Conservation (phyloP, 2,113 vertebrate species). For the Podiceps cristatus region DNA sequence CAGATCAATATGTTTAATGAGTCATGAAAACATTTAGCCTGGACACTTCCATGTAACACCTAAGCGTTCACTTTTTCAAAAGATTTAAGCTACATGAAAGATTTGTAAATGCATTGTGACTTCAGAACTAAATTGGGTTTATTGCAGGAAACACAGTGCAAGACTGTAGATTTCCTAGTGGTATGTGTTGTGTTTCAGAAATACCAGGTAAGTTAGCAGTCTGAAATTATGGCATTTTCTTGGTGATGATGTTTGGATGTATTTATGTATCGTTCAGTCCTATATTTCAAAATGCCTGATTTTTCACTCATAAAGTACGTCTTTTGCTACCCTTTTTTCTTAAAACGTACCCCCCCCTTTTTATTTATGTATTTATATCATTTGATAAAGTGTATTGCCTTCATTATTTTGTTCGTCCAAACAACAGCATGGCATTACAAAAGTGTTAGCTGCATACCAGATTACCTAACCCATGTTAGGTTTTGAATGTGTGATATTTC, state of each 20-base stretch:
- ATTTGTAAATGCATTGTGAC: slow-evolving; percentile 28
- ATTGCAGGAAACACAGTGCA: neutral
- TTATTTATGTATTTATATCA: neutral
- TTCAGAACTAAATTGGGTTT: slow-evolving; percentile 12
- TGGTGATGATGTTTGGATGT: neutral
- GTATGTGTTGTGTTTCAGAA: slow-evolving; percentile 9
- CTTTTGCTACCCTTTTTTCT: neutral
- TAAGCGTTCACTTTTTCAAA: slow-evolving; percentile 32
- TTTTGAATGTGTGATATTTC: neutral
- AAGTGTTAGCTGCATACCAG: neutral
- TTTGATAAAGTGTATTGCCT: neutral
- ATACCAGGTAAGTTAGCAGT: neutral
- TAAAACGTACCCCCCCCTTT: neutral
- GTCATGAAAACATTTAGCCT: slow-evolving; percentile 24
- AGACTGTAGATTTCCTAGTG: neutral
- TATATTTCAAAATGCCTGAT: neutral
- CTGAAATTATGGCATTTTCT: neutral
- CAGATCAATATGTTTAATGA: slow-evolving; percentile 67
- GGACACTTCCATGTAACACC: slow-evolving; percentile 26
- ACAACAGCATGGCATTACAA: neutral
- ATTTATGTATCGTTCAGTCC: neutral
- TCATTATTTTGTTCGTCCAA: neutral
- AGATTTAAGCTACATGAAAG: slow-evolving; percentile 7
- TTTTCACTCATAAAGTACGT: rapidly evolving
- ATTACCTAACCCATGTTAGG: neutral